These are phyloP conservation scores for Nicator chloris DNA, from an alignment of 2,113 vertebrate genomes.

Conservation along the genomic window DNA sequence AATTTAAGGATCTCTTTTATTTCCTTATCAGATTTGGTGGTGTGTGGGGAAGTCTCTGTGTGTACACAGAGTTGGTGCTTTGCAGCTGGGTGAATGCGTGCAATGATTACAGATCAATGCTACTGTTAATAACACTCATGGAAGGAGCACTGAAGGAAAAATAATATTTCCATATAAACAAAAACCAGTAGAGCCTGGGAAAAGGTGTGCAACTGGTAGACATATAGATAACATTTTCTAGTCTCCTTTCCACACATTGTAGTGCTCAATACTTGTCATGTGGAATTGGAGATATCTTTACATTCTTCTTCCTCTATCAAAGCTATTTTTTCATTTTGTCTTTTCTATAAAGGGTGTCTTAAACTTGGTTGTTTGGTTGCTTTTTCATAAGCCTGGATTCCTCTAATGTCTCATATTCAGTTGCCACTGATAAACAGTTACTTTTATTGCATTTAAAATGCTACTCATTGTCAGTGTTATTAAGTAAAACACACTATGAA, in stretches of 20 bases:
- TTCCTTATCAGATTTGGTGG: background rate
- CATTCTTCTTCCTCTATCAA: background rate
- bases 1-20: background rate
- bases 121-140: background rate
- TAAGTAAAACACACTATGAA: background rate
- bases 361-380: background rate
- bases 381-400: background rate
- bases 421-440: background rate
- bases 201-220: background rate
- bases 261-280: background rate
- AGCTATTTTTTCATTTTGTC: background rate
- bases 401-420: background rate
- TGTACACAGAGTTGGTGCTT: accelerated
- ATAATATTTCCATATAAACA: background rate
- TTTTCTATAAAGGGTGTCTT: background rate
- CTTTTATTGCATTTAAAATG: background rate
- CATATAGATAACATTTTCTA: background rate
- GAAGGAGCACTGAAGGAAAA: background rate
- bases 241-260: background rate
- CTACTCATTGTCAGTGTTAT: background rate
- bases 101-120: background rate
- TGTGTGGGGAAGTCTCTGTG: background rate
- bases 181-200: background rate
- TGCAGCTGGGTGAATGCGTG: background rate
- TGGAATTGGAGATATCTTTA: background rate